These are phyloP conservation scores for Erebia palarica DNA, from an alignment of 2,888 invertebrate genomes.

Conservation along the genomic window DNA sequence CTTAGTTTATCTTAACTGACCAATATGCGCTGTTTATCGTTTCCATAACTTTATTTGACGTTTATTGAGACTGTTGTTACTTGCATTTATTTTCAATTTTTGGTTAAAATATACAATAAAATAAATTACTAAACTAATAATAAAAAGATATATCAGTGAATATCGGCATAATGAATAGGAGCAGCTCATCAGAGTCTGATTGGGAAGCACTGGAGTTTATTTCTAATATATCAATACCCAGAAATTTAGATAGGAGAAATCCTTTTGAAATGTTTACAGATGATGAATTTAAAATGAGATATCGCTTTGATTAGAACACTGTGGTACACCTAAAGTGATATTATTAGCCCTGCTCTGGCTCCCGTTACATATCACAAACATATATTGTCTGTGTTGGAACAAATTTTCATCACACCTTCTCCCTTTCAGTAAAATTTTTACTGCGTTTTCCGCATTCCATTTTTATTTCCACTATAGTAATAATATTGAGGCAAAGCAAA, in stretches of 20 bases:
- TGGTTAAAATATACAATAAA: no score
- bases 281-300: not conserved
- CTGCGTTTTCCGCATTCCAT: constrained; percentile 25
- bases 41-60: no score
- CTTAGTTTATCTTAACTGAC: no score
- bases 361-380: constrained; percentile 14
- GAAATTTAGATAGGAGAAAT: not conserved
- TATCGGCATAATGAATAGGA: not conserved
- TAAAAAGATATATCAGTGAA: not conserved
- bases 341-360: constrained; percentile 13
- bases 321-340: constrained; percentile 15
- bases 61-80: no score
- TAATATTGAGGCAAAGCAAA: not conserved
- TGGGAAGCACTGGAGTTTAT: constrained; percentile 8
- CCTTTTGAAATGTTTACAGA: no score
- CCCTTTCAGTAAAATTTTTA: constrained; percentile 36
- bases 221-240: constrained; percentile 9
- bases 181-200: constrained; percentile 2
- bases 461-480: no score
- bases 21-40: no score
- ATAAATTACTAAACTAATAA: no score
- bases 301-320: constrained; percentile 24
- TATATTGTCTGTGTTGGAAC: no score
- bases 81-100: not conserved
- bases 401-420: no score